A percentile compares a stretch with the other conserved stretches of the same genome.
phyloP scores from a whole-genome alignment of 2,888 invertebrate genomes.

The Arge pagana region DNA sequence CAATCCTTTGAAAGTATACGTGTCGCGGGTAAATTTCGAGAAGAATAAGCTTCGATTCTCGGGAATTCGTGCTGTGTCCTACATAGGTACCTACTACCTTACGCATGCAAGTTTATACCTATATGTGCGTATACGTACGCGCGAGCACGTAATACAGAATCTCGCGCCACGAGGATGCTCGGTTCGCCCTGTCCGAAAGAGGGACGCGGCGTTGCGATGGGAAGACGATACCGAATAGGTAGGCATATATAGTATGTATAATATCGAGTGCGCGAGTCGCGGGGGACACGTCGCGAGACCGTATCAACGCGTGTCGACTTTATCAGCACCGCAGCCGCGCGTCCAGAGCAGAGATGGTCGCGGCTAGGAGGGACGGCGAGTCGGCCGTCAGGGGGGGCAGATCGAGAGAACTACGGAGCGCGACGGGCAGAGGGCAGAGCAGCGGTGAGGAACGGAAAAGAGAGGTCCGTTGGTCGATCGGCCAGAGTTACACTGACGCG shows the following conservation, averaged over 20 bases:
- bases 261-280: neutral
- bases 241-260: neutral
- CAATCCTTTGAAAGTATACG: too few relatives aligned
- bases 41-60: too few relatives aligned
- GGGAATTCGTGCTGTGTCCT: too few relatives aligned
- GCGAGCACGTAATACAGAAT: too few relatives aligned
- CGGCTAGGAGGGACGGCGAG: too few relatives aligned
- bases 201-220: too few relatives aligned
- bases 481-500: constrained; percentile 22
- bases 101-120: neutral
- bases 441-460: constrained; percentile 6
- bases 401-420: constrained; percentile 15
- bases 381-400: too few relatives aligned
- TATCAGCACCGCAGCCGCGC: constrained; percentile 13
- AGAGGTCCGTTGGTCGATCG: constrained; percentile 20
- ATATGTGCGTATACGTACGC: neutral
- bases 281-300: constrained; percentile 12
- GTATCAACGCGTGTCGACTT: constrained; percentile 18
- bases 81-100: neutral
- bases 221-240: too few relatives aligned
- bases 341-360: too few relatives aligned
- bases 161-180: too few relatives aligned
- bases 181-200: too few relatives aligned
- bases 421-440: neutral
- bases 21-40: too few relatives aligned